Percentiles rank a stretch among this genome's conserved stretches.
These are phyloP conservation scores for Syrrhaptes paradoxus DNA, from an alignment of 2,113 vertebrate species.

Conservation along the genomic window DNA sequence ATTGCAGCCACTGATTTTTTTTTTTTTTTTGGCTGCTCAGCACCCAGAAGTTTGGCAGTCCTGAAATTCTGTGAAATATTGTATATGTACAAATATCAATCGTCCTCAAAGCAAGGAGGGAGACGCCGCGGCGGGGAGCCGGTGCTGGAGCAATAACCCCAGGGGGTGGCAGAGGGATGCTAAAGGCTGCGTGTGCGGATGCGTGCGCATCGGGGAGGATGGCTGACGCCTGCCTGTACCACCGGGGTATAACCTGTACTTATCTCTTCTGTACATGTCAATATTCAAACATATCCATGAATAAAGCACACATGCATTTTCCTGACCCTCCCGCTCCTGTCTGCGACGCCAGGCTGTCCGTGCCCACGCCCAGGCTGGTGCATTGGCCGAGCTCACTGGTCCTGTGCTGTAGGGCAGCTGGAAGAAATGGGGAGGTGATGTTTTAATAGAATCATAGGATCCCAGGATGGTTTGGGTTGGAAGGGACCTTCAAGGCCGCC, in stretches of 20 bases:
- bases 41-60: background rate
- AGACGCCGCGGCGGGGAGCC: fast-evolving
- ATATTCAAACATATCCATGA: slow-evolving; percentile 55
- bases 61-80: background rate
- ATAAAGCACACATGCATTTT: slow-evolving; percentile 72
- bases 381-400: background rate
- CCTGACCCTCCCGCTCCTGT: background rate
- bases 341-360: fast-evolving
- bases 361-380: background rate
- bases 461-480: fast-evolving
- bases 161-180: fast-evolving
- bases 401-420: fast-evolving
- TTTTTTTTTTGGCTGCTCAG: background rate
- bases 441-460: no score
- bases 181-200: background rate
- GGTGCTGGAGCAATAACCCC: background rate
- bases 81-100: background rate
- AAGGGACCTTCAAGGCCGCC: no score
- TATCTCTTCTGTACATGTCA: slow-evolving; percentile 56
- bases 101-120: background rate
- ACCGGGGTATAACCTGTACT: slow-evolving; percentile 6
- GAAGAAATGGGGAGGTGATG: no score
- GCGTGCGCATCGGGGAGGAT: fast-evolving
- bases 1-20: background rate
- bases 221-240: background rate